Base-by-base conservation (phyloP, 2,888 invertebrate species). In the Pyrgus malvae region DNA sequence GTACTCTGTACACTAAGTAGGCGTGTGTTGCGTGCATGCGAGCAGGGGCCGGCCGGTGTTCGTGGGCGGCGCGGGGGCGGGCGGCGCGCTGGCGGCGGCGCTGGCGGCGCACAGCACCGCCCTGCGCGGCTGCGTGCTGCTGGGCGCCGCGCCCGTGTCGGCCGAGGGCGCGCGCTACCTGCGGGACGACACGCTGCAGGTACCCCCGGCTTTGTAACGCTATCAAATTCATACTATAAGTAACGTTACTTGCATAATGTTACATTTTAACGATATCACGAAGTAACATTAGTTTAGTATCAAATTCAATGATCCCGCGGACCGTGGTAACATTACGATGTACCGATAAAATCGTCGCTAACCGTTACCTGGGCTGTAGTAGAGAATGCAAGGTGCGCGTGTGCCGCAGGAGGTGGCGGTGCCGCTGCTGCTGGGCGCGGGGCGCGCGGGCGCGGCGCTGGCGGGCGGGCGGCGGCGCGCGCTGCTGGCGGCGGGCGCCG, bases 121-220 rank as follows among this genome's bases (percentile, higher is more conserved):
- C 41, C 55, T 63, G 35, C 37, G 59, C 51, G 40, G 68, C 55
- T 56, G 63, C 54, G 56, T 63, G 48, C 46, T 62, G 56, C 57
- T 55, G 21, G 93, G 92, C 9, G 94, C 95, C 72, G 93, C 95
- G 37, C 89, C 93, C 64, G 85, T 87, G 48, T 93, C 93, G 14
- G 91, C 93, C 0, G 93, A 92, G 72, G 95, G 94, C 11, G 88
- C 89, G 64, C 81, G 94, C 58, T 94, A 93, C 56, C 89, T 92
- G 61, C 90, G 93, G 1, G 93, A 93, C 64, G 94, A 94, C 68
- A 87, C 90, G 11, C 76, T 94, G 35, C 40, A n/a, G n/a, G n/a
- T n/a, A n/a, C n/a, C n/a, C n/a, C n/a, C n/a, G n/a, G n/a, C n/a
- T n/a, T n/a, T n/a, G n/a, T n/a, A n/a, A n/a, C n/a, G n/a, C n/a